These are phyloP conservation scores for Clytia hemisphaerica DNA, from an alignment of 30 jellyfish, hydroid and myxozoan species.

Conservation along the genomic window DNA sequence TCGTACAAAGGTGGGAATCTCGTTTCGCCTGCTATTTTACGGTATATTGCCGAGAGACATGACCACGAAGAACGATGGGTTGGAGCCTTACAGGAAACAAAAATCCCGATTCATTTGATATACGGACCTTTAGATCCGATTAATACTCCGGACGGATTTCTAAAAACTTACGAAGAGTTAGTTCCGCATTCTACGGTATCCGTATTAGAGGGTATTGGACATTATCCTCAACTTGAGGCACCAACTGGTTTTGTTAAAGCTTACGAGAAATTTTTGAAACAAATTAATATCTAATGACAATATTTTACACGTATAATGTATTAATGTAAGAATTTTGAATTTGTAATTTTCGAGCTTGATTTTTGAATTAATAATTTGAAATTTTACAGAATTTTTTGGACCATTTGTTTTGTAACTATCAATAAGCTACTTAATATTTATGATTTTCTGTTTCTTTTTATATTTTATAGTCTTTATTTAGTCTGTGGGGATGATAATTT, in stretches of 20 bases:
- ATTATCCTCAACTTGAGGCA: conserved; percentile 92
- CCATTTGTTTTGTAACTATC: too few relatives aligned
- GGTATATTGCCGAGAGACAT: conserved; percentile 53
- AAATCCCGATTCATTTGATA: conserved; percentile 56
- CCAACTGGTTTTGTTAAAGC: conserved; percentile 50
- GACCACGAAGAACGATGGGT: conserved; percentile 67
- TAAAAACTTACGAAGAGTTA: neutral
- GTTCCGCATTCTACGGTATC: conserved; percentile 48
- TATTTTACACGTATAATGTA: too few relatives aligned
- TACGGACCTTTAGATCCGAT: conserved; percentile 76
- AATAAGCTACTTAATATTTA: too few relatives aligned
- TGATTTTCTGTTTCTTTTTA: too few relatives aligned
- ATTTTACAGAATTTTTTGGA: too few relatives aligned
- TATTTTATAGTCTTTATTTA: too few relatives aligned
- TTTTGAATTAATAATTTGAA: too few relatives aligned
- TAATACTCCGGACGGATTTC: conserved; percentile 22
- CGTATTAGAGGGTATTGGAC: conserved; percentile 66
- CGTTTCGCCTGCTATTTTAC: conserved; percentile 30
- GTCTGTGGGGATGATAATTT: too few relatives aligned
- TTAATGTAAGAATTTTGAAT: too few relatives aligned
- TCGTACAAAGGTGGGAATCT: conserved; percentile 68
- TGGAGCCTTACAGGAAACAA: conserved; percentile 50
- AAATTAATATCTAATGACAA: too few relatives aligned
- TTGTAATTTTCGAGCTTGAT: too few relatives aligned
- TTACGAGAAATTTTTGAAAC: conserved; percentile 35